Evolutionary conservation across 2,113 vertebrate genomes (phyloP), one percentile per base, ranked within the genome.

Genomic region (Lycaon pictus): DNA sequence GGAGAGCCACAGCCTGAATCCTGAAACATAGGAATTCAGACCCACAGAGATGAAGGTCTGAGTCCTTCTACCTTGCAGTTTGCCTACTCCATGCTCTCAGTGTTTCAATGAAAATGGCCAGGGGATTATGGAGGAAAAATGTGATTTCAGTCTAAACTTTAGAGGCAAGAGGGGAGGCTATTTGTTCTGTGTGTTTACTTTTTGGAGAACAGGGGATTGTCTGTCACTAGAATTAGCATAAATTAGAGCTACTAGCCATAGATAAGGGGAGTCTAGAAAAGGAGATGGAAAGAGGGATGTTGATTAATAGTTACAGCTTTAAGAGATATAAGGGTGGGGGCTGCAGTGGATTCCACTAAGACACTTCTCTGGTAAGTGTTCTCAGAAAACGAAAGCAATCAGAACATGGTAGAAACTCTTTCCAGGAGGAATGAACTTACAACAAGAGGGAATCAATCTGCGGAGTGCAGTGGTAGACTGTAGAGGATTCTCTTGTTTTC

Each of bases 201-300:
- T 62, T 89, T 92, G 51, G 51, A 93, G 92, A 92, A n/a, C 23
- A 92, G 58, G 56, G 23, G 9, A 48, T 35, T 63, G 9, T 65
- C 11, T 97, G 15, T 25, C 53, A 81, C 29, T 43, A 81, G 87
- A 90, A 88, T 93, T 62, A 90, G 29, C 71, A 90, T 76, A 63
- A 51, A 77, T 94, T 55, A 92, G 92, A 93, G 12, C 32, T 25
- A 13, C 32, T 60, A 48, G 63, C 55, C 55, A 71, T 79, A 27
- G 71, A 43, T 60, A 9, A 79, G 3, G 32, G 58, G 23, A 63
- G 48, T 56, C 35, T 77, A 29, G 69, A 76, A 65, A 62, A 32
- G 37, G 27, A 4, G 5, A 35, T 60, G 25, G 71, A 58, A 63
- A 51, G 51, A 27, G 22, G 9, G 22, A 58, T 74, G 37, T 2